Evolutionary conservation across 1,140 invertebrate genomes (phyloP).

Genomic region (Pseudomyrmex cubaensis): DNA sequence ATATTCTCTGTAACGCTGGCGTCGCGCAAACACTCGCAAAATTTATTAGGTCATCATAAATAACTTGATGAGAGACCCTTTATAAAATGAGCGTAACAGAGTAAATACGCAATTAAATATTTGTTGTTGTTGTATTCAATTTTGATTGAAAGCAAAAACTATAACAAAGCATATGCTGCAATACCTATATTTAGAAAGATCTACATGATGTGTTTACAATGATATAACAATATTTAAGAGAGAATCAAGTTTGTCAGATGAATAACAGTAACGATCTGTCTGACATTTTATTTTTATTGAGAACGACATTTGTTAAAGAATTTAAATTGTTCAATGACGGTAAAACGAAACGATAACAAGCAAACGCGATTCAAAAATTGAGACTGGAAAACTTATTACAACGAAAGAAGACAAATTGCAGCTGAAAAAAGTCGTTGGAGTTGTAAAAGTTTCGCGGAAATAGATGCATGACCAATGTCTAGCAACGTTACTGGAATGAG

Average conservation of each 20-base stretch:
- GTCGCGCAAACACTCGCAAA: not conserved
- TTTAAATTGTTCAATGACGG: constrained; percentile 24
- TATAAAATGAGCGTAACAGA: not conserved
- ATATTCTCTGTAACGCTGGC: constrained; percentile 14
- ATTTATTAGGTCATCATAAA: not conserved
- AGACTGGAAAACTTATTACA: constrained; percentile 39
- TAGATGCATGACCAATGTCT: constrained; percentile 56
- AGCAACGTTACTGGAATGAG: constrained; percentile 23
- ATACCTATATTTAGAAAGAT: not conserved
- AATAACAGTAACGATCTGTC: not conserved
- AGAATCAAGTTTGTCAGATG: not conserved
- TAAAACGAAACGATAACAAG: constrained; percentile 17
- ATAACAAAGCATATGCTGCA: not conserved
- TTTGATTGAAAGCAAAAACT: not conserved
- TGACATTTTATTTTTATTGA: constrained; percentile 18
- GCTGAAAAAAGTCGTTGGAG: constrained; percentile 30
- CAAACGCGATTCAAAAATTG: constrained; percentile 26
- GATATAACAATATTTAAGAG: not conserved
- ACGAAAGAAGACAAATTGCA: constrained; percentile 48
- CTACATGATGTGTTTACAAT: too few relatives aligned
- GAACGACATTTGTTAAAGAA: not conserved
- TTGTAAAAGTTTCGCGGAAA: constrained; percentile 41
- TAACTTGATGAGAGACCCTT: not conserved
- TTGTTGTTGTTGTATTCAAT: not conserved
- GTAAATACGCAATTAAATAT: constrained; percentile 15